A percentile compares a stretch with the other conserved stretches of the same genome.
Conservation (phyloP, 2,888 invertebrate genomes). For the Megalurothrips usitatus region DNA sequence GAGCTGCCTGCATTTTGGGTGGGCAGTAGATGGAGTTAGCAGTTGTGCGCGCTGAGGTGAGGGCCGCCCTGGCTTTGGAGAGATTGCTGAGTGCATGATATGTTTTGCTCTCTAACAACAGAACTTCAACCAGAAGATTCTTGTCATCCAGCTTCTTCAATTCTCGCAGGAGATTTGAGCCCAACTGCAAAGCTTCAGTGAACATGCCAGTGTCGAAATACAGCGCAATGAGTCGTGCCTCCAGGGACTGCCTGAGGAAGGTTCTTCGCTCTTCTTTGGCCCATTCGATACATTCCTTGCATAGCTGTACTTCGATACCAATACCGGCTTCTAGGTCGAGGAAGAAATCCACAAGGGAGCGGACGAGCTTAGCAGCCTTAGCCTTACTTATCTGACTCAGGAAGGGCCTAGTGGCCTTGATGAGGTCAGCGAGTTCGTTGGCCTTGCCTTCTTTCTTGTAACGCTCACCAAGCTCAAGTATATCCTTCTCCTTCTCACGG, state of each 20-base stretch:
- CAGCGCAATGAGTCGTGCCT: constrained; percentile 89
- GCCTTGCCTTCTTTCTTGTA: constrained; percentile 93
- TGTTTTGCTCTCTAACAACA: constrained; percentile 96
- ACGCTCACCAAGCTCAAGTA: constrained; percentile 84
- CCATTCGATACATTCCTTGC: constrained; percentile 99
- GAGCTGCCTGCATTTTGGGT: constrained; percentile 94
- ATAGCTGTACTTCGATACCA: constrained; percentile 85
- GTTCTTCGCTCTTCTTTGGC: constrained; percentile 96
- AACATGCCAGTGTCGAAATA: constrained; percentile 91
- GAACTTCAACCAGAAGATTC: constrained; percentile 96
- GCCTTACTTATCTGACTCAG: constrained; percentile 94
- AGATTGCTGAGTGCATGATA: constrained; percentile 96
- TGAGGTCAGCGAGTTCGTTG: constrained; percentile 84
- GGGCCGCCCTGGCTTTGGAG: constrained; percentile 91
- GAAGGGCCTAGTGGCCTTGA: constrained; percentile 93
- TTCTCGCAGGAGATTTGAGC: constrained; percentile 84
- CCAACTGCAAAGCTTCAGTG: constrained; percentile 76
- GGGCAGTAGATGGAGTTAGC: constrained; percentile 99
- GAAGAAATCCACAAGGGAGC: constrained; percentile 95
- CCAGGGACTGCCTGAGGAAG: constrained; percentile 92
- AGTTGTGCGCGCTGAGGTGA: constrained; percentile 98
- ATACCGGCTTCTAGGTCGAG: constrained; percentile 94
- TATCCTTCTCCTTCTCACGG: constrained; percentile 87
- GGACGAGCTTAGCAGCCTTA: constrained; percentile 96
- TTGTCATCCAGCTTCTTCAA: constrained; percentile 99